These are phyloP conservation scores for Caradrina clavipalpis DNA, from an alignment of 2,888 invertebrate species.

Conservation along the genomic window DNA sequence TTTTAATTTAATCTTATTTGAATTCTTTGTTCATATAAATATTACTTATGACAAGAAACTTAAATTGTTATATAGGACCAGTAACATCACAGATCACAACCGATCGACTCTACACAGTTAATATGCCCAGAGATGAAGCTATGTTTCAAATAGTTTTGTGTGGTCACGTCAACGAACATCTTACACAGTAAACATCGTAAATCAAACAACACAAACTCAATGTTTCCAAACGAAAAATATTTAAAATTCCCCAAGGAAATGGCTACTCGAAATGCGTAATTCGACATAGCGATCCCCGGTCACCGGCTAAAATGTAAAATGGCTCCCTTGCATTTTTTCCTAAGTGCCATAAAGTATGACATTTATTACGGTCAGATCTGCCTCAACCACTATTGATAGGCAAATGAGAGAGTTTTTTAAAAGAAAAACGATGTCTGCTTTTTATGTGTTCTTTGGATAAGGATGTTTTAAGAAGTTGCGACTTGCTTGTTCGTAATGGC, in stretches of 20 bases:
- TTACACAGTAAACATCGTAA: slow-evolving; percentile 63
- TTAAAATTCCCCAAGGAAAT: slow-evolving; percentile 86
- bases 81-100: no score
- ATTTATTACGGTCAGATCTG: slow-evolving; percentile 91
- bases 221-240: slow-evolving; percentile 69
- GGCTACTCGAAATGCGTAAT: slow-evolving; percentile 87
- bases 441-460: slow-evolving; percentile 90
- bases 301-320: slow-evolving; percentile 89
- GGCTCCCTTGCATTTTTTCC: slow-evolving; percentile 90
- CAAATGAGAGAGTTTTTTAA: slow-evolving; percentile 91
- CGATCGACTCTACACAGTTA: not conserved
- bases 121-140: slow-evolving; percentile 26
- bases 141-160: slow-evolving; percentile 23
- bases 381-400: slow-evolving; percentile 91
- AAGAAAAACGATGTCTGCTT: slow-evolving; percentile 91
- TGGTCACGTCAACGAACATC: slow-evolving; percentile 35
- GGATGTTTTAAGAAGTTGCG: slow-evolving; percentile 85
- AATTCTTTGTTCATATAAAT: no score
- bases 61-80: not conserved
- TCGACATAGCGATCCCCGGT: slow-evolving; percentile 88
- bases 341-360: slow-evolving; percentile 91
- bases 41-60: not conserved
- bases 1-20: no score
- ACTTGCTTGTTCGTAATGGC: slow-evolving; percentile 79
- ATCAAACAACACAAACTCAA: slow-evolving; percentile 66